Evolutionary conservation across 2,888 invertebrate genomes (phyloP).

Genomic region (Andrena bicolor): DNA sequence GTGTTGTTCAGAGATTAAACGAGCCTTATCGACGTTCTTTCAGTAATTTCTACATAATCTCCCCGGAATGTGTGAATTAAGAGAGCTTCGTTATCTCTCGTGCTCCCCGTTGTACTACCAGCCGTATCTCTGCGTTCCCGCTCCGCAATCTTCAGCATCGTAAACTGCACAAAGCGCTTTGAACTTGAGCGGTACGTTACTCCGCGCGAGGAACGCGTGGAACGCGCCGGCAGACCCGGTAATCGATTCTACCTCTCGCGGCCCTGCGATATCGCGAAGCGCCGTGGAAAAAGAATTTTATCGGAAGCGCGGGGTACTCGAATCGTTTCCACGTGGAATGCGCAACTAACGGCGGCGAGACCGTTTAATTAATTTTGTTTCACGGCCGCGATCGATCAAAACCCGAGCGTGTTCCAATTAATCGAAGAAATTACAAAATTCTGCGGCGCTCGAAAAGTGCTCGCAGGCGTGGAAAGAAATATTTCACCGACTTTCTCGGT

Average conservation of each 20-base stretch:
- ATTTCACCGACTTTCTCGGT: neutral
- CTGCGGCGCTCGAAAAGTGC: neutral
- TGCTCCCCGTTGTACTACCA: neutral
- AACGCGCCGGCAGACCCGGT: constrained; percentile 4
- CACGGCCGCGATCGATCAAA: constrained; percentile 12
- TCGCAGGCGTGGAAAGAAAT: neutral
- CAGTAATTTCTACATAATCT: neutral
- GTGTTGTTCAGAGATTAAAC: too few relatives aligned
- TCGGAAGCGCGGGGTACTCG: neutral
- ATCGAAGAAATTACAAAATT: neutral
- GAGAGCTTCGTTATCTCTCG: neutral
- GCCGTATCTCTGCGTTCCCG: neutral
- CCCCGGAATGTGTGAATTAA: neutral
- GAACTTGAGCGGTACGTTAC: constrained; percentile 3
- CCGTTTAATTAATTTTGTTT: constrained; percentile 49
- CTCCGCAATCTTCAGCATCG: neutral
- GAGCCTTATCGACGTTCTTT: too few relatives aligned
- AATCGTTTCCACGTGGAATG: constrained; percentile 25
- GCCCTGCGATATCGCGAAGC: constrained; percentile 9
- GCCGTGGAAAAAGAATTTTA: constrained; percentile 9
- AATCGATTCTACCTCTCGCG: constrained; percentile 20
- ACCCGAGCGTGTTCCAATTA: neutral
- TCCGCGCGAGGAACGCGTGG: constrained; percentile 9
- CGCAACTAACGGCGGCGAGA: neutral
- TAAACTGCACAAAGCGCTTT: constrained; percentile 2